A percentile compares a stretch with the other conserved stretches of the same genome.
These are phyloP conservation scores for Pinna nobilis DNA, from an alignment of 1,140 invertebrate genomes.

Conservation along the genomic window DNA sequence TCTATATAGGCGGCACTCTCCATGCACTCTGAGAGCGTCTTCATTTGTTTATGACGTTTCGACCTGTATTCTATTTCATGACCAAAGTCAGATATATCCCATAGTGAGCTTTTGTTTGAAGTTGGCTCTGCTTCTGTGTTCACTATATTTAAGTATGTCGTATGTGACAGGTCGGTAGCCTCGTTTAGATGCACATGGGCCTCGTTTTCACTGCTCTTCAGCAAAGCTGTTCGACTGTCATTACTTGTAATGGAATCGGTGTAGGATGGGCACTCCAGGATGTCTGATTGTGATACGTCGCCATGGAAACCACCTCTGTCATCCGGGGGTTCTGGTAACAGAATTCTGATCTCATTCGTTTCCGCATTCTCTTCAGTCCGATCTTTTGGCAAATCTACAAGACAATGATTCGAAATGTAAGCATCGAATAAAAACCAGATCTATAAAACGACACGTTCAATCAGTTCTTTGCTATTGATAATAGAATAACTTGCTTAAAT, in stretches of 20 bases:
- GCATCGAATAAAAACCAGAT: no score
- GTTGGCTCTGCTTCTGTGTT: not conserved
- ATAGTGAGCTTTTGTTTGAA: slow-evolving; percentile 15
- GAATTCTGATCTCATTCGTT: no score
- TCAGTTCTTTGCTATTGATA: no score
- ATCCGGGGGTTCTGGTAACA: no score
- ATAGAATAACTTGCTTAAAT: no score
- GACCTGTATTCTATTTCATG: slow-evolving; percentile 9
- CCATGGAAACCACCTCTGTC: no score
- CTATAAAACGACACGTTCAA: no score
- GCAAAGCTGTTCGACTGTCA: slow-evolving; percentile 19
- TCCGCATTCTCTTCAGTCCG: no score
- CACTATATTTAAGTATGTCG: not conserved
- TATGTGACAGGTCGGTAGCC: not conserved
- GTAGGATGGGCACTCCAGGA: slow-evolving; percentile 4
- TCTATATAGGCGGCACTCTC: slow-evolving; percentile 45
- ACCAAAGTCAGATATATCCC: slow-evolving; percentile 16
- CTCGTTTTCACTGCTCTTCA: slow-evolving; percentile 8
- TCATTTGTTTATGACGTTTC: not conserved
- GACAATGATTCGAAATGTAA: no score
- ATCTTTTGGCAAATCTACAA: no score
- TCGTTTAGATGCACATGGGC: not conserved
- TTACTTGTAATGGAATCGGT: slow-evolving; percentile 31
- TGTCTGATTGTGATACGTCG: no score
- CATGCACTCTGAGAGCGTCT: not conserved